Evolutionary conservation across 2,797 vertebrate genomes (phyloP), one percentile per base, ranked within the genome.

Genomic region (Gastrophryne carolinensis): DNA sequence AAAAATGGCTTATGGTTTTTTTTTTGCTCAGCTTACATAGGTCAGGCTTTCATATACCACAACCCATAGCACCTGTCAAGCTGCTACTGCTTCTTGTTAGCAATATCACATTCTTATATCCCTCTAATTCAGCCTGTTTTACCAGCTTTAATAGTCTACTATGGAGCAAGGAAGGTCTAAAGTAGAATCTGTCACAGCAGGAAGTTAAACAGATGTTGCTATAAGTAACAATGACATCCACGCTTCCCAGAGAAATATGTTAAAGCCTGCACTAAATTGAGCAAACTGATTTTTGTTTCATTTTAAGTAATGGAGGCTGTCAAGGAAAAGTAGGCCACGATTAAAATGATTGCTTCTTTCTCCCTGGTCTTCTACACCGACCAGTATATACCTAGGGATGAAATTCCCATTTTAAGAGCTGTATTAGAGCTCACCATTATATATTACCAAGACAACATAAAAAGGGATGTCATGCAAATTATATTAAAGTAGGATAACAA

Each of bases 301-400:
- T 65, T 76, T 52, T 62, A 69, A 76, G 32, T 76, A 69, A 76
- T 76, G 57, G 65, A 69, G n/a, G 57, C 26, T 70, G 73, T 69
- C 65, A 69, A 54, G 27, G 35, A 21, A 76, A 76, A 69, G 57
- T 76, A 76, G 73, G 73, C 30, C 65, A 76, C 47, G 26, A 9
- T 63, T 61, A 62, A 50, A 69, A 54, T 53, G 56, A 76, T 69
- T 26, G 47, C 4, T 32, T 47, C 41, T 61, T 23, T 11, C n/a
- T 62, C 53, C n/a, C 50, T 74, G 56, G 63, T 37, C 32, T 75
- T 53, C 24, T 68, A 37, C 62, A 75, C n/a, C 34, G 35, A 52
- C 34, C 12, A 24, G 3, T 23, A 5, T 54, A 63, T n/a, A 70
- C 26, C 34, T 17, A 41, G 19, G 6, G 17, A 13, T 54, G 49